These are phyloP conservation scores for Spodoptera litura DNA, from an alignment of 1,140 invertebrate genomes.

Conservation along the genomic window DNA sequence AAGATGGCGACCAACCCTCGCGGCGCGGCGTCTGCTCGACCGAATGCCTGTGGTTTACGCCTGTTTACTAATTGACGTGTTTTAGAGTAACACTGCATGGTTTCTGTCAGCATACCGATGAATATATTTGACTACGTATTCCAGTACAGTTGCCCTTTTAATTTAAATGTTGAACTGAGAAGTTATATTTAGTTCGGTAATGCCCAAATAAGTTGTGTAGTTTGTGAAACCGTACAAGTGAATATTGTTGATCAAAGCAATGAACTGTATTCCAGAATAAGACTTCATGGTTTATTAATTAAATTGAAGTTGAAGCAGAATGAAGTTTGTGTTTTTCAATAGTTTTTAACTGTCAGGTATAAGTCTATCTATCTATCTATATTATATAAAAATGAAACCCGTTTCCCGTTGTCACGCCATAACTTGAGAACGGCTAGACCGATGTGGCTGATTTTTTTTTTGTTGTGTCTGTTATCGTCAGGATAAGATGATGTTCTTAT, in stretches of 20 bases:
- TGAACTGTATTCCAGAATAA: slow-evolving; percentile 7
- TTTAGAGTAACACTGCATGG: slow-evolving; percentile 67
- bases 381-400: no score
- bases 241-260: slow-evolving; percentile 18
- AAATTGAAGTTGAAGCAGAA: neutral
- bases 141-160: slow-evolving; percentile 15
- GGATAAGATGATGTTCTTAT: no score
- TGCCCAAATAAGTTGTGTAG: slow-evolving; percentile 1
- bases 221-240: slow-evolving; percentile 11
- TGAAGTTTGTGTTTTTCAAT: no score
- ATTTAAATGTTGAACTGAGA: slow-evolving; percentile 12
- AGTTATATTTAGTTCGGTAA: slow-evolving; percentile 18
- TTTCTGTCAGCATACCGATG: slow-evolving; percentile 58
- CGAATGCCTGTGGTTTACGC: slow-evolving; percentile 66
- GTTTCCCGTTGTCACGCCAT: no score
- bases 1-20: slow-evolving; percentile 77
- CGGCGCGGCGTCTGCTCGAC: slow-evolving; percentile 51
- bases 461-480: no score
- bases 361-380: no score
- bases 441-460: no score
- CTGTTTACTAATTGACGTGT: slow-evolving; percentile 74
- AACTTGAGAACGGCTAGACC: no score
- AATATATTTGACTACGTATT: slow-evolving; percentile 51
- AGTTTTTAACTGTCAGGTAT: no score
- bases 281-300: neutral